Evolutionary conservation across 2,888 invertebrate species (phyloP), one percentile per base, ranked within the genome.

Genomic region (Drosophila pegasa): DNA sequence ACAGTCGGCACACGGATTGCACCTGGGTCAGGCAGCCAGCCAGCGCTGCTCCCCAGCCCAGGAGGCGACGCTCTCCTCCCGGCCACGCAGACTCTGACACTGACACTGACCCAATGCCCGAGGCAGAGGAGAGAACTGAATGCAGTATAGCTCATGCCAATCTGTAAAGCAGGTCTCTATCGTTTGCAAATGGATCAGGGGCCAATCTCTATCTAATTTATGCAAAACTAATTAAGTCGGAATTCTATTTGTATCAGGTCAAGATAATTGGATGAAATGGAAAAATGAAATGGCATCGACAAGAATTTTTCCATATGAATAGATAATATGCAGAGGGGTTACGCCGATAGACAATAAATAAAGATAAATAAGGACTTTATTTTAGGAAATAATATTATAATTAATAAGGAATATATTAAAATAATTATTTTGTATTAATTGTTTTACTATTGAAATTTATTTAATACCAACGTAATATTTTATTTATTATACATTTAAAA

Each of bases 21-120:
- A 27, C 12, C 58, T 38, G 40, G 38, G 31, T 16, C 31, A 35
- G 27, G 1, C n/a, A n/a, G n/a, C n/a, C n/a, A 29, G 14, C 64
- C 41, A 41, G 47, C 41, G 51, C 43, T 56, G 33, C 20, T 3
- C 0, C 0, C 8, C 29, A 55, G 37, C 61, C 37, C 35, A 64
- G 20, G 29, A 50, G 12, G 38, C 37, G 2, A 20, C 14, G 8
- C 52, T 27, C 52, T 38, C 48, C 70, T 4, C 25, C 41, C 27
- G 40, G 57, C 31, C 38, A 37, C 63, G 37, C 63, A 43, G 47
- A 43, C 45, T 41, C 47, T 55, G 59, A 60, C 59, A 20, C 67
- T 56, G 65, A 68, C 70, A 64, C 61, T 88, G 86, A 86, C 86
- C 88, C 75, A 86, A 63, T 84, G 78, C 86, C 76, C 68, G 48